Conservation (phyloP, 2,113 vertebrate species). For the Rhinopomastus cyanomelas region DNA sequence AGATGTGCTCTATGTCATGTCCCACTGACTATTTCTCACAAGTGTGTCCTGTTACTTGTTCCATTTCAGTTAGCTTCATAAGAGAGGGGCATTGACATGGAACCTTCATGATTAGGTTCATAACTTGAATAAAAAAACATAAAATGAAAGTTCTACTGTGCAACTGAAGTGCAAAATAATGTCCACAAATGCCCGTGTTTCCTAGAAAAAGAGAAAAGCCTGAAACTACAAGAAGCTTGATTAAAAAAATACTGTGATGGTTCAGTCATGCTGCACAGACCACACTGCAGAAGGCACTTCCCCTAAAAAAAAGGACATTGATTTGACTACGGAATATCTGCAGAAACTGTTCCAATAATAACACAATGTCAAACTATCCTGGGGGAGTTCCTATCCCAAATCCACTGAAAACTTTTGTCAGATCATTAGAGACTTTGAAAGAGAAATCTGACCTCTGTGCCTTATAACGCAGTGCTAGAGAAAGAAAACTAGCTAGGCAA, state of each 20-base stretch:
- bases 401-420: slow-evolving; percentile 41
- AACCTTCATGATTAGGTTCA: neutral
- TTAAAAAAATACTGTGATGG: neutral
- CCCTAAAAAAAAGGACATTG: neutral
- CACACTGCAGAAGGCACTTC: neutral
- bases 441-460: slow-evolving; percentile 29
- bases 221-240: neutral
- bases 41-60: neutral
- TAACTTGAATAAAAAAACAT: neutral
- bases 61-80: neutral
- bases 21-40: neutral
- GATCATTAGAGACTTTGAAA: slow-evolving; percentile 34
- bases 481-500: slow-evolving; percentile 15
- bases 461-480: neutral
- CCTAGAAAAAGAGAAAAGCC: neutral
- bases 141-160: neutral
- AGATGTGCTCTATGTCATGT: neutral
- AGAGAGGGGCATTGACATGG: neutral
- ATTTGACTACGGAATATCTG: slow-evolving; percentile 47
- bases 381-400: slow-evolving; percentile 34
- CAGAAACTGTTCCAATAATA: slow-evolving; percentile 45
- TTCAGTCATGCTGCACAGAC: neutral
- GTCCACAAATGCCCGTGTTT: neutral
- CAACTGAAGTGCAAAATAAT: neutral
- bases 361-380: slow-evolving; percentile 43